Conservation (phyloP, 2,113 vertebrate genomes). For the Crypturellus undulatus region DNA sequence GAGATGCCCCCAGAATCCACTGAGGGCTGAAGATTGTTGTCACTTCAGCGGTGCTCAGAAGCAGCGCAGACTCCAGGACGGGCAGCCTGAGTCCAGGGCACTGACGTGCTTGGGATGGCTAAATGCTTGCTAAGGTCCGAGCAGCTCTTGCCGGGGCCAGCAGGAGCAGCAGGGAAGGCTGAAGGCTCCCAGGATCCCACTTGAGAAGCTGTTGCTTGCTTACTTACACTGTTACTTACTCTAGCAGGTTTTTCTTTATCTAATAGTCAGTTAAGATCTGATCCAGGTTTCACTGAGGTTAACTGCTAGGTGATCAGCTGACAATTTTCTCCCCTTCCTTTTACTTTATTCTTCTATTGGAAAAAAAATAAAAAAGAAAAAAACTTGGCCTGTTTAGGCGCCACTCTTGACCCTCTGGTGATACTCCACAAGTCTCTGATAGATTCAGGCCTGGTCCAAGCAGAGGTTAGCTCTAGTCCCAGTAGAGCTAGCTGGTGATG, state of each 20-base stretch:
- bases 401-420: not conserved
- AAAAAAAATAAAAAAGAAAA: not conserved
- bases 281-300: not conserved
- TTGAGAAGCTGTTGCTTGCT: not conserved
- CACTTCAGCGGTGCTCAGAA: rapidly evolving
- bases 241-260: not conserved
- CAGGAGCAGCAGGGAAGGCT: not conserved
- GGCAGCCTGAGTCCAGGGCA: not conserved
- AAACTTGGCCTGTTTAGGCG: not conserved
- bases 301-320: not conserved
- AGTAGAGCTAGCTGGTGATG: not conserved
- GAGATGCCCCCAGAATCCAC: not conserved
- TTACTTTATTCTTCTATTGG: not conserved
- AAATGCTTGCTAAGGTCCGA: not conserved
- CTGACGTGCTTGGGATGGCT: not conserved
- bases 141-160: not conserved
- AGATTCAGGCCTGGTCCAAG: not conserved
- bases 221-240: not conserved
- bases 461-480: not conserved
- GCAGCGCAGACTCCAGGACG: not conserved
- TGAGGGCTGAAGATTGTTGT: not conserved
- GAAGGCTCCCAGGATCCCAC: not conserved
- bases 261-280: not conserved
- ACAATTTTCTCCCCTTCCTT: not conserved
- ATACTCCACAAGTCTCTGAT: not conserved